Percentiles rank a stretch among this genome's conserved stretches.
phyloP scores from a whole-genome alignment of 2,113 vertebrate species.

The Psilopsiagon aymara region DNA sequence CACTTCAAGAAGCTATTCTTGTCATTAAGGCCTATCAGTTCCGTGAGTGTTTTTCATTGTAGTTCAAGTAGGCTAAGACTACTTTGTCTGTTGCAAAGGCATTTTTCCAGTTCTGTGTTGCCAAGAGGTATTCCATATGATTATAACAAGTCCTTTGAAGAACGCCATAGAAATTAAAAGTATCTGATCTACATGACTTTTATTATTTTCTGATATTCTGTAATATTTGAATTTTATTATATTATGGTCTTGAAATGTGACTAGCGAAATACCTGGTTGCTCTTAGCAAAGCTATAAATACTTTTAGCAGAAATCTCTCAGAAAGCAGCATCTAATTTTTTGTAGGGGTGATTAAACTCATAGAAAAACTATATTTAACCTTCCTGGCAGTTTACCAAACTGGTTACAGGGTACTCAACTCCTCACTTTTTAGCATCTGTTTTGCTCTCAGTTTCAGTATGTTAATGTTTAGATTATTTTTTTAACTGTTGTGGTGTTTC shows the following conservation, averaged over 20 bases:
- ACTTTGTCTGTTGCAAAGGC: not conserved
- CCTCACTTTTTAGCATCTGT: not conserved
- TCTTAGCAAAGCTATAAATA: not conserved
- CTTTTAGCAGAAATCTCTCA: not conserved
- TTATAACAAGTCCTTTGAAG: not conserved
- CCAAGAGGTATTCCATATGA: not conserved
- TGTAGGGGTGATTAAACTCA: not conserved
- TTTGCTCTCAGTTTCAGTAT: not conserved
- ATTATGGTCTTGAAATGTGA: not conserved
- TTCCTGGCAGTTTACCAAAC: not conserved
- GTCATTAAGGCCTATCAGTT: not conserved
- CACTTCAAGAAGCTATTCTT: not conserved
- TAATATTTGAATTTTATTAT: not conserved
- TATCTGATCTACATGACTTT: not conserved
- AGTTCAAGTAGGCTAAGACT: not conserved
- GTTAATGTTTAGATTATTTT: not conserved
- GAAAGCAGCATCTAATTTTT: not conserved
- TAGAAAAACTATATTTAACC: not conserved
- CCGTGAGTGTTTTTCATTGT: not conserved
- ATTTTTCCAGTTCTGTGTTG: not conserved
- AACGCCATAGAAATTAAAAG: not conserved
- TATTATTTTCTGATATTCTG: not conserved
- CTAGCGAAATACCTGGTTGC: not conserved
- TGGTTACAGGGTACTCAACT: not conserved
- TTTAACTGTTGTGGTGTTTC: not conserved